Conservation (phyloP, 1,140 invertebrate genomes). For the Panagrolaimus sp. region DNA sequence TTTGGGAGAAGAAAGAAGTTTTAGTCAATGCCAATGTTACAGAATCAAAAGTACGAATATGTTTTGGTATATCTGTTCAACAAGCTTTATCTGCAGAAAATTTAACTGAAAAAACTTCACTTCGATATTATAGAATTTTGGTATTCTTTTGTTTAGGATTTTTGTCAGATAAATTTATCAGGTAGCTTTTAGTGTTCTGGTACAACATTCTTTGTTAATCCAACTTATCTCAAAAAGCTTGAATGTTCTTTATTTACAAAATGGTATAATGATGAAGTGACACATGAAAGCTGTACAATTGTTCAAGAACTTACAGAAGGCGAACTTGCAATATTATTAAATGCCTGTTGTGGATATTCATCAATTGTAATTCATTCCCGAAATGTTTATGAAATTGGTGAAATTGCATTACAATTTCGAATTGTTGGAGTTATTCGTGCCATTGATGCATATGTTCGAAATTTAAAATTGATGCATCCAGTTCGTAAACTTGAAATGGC, state of each 20-base stretch:
- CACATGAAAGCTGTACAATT: slow-evolving; percentile 34
- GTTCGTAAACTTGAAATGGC: slow-evolving; percentile 45
- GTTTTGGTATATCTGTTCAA: not conserved
- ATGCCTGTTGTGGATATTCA: slow-evolving; percentile 39
- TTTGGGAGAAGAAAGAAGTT: too few relatives aligned
- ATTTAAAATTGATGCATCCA: slow-evolving; percentile 42
- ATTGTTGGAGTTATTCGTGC: slow-evolving; percentile 39
- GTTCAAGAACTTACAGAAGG: slow-evolving; percentile 22
- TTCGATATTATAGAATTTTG: slow-evolving; percentile 13
- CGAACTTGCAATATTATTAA: slow-evolving; percentile 33
- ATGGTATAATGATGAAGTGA: slow-evolving; percentile 36
- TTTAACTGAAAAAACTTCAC: not conserved
- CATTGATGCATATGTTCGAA: slow-evolving; percentile 37
- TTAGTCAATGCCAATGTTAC: too few relatives aligned
- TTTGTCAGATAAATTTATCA: too few relatives aligned
- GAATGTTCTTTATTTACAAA: slow-evolving; percentile 38
- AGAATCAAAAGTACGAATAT: too few relatives aligned
- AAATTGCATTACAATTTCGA: slow-evolving; percentile 36
- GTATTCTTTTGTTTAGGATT: too few relatives aligned
- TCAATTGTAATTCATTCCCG: slow-evolving; percentile 27
- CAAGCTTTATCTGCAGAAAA: not conserved
- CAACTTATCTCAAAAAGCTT: slow-evolving; percentile 29
- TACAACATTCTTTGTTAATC: slow-evolving; percentile 33
- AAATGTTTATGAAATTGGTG: slow-evolving; percentile 35
- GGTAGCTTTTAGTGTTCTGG: slow-evolving; percentile 16